phyloP scores from a whole-genome alignment of 2,888 invertebrate species.

The Seladonia tumulorum region DNA sequence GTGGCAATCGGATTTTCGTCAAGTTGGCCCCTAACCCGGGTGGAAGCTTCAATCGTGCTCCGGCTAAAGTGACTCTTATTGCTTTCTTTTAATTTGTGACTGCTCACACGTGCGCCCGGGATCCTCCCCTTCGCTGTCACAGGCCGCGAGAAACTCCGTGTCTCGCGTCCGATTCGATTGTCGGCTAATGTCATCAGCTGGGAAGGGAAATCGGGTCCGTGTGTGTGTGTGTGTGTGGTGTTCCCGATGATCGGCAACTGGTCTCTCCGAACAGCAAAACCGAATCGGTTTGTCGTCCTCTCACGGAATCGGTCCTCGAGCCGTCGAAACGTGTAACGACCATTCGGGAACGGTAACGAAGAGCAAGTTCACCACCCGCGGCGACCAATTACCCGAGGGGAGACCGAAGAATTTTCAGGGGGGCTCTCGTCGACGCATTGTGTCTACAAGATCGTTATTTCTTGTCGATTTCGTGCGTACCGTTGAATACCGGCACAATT shows the following conservation, averaged over 20 bases:
- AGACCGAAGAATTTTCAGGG: conserved; percentile 48
- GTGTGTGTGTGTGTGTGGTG: too few relatives aligned
- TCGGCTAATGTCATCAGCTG: conserved; percentile 56
- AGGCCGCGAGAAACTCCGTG: conserved; percentile 26
- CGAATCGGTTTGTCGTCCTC: conserved; percentile 28
- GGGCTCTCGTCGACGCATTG: conserved; percentile 49
- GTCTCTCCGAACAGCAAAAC: neutral
- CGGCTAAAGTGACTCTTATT: conserved; percentile 67
- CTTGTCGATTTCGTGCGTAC: conserved; percentile 57
- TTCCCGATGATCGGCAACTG: conserved; percentile 17
- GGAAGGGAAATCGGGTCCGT: conserved; percentile 30
- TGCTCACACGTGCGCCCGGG: conserved; percentile 67
- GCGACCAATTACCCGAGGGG: conserved; percentile 68
- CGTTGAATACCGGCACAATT: conserved; percentile 63
- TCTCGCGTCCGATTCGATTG: conserved; percentile 54
- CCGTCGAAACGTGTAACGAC: conserved; percentile 68
- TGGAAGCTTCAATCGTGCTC: conserved; percentile 38
- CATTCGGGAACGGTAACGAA: conserved; percentile 65
- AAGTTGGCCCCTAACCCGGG: conserved; percentile 7
- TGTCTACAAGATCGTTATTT: conserved; percentile 65
- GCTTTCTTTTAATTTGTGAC: conserved; percentile 73
- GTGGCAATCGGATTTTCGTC: conserved; percentile 55
- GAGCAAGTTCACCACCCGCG: conserved; percentile 65
- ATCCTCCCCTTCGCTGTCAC: conserved; percentile 47
- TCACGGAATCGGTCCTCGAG: conserved; percentile 53